Base-by-base conservation (phyloP, 2,888 invertebrate genomes). In the Pteria penguin region DNA sequence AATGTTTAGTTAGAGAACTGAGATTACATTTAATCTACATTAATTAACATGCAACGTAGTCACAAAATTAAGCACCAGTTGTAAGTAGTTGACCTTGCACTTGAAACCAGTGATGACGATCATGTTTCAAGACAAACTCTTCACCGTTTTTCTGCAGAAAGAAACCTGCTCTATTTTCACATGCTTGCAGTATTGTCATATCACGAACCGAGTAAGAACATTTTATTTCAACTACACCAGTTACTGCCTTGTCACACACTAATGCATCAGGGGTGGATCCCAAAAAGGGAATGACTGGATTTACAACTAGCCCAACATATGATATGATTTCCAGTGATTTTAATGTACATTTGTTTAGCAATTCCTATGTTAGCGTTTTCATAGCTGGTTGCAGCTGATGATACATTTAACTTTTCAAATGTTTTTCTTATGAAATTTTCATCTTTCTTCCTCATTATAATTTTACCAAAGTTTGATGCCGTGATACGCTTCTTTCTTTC, bases 201-300 rank as follows among this genome's bases (percentile, higher is more conserved):
- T 81, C 62, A 27, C 76, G 52, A 27, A 57, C 68, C 31, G 78
- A 72, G 32, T 79, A 74, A 4, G 72, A 68, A 69, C 81, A 81
- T 31, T 81, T 81, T 2, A 78, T 74, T 69, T 81, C 81, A 2
- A 81, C 22, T 22, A 80, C 62, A 26, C 70, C 77, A 31, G 67
- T 63, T n/a, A 14, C 61, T 26, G 32, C 66, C 55, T 72, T 62
- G 11, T 76, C 69, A 60, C 69, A 78, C 11, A 74, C 58, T 18
- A 65, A 70, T 18, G 68, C 72, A 72, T 81, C 78, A 32, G 76
- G 76, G 45, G 78, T 65, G 4, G 81, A 76, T 54, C 78, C 78
- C 5, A 78, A 26, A 67, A 73, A 81, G 18, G 78, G 78, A 29
- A 76, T 72, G n/a, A 57, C 57, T 27, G 74, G 52, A 22, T 63